Evolutionary conservation across 2,113 vertebrate species (phyloP).

Genomic region (Odocoileus virginianus): DNA sequence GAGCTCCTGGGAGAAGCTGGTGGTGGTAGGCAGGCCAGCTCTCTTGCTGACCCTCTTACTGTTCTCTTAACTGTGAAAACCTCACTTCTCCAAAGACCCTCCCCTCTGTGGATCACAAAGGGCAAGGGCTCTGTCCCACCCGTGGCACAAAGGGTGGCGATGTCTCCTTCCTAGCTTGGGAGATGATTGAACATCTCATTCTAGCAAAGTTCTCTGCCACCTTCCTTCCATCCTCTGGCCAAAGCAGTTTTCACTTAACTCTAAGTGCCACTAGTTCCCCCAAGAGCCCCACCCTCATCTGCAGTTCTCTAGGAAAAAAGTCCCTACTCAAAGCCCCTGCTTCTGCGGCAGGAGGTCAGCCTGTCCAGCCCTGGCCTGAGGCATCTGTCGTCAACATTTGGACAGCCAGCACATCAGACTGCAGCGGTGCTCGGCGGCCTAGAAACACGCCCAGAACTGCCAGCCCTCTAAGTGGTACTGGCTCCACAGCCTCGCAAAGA

Average conservation of each 20-base stretch:
- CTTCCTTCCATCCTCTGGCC: conserved; percentile 5
- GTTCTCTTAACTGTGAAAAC: background rate
- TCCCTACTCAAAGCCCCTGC: background rate
- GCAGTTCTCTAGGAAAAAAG: conserved; percentile 8
- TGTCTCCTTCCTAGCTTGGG: background rate
- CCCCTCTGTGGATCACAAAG: background rate
- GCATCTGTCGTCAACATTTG: conserved; percentile 2
- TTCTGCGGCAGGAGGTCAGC: background rate
- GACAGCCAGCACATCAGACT: conserved; percentile 4
- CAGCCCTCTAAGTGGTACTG: background rate
- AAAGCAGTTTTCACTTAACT: background rate
- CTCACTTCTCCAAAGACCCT: background rate
- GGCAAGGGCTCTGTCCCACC: background rate
- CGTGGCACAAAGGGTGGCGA: background rate
- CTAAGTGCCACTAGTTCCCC: background rate
- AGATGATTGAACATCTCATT: background rate
- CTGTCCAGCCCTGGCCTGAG: background rate
- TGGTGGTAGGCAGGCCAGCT: background rate
- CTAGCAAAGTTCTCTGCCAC: background rate
- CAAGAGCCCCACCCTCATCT: background rate
- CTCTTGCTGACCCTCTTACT: background rate
- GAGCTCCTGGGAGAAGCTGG: background rate
- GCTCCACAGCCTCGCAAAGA: background rate
- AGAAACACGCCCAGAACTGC: conserved; percentile 10
- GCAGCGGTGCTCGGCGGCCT: conserved; percentile 12